Percentiles rank a stretch among this genome's conserved stretches.
phyloP scores from a whole-genome alignment of 2,113 vertebrate genomes.

The Serinus canaria region DNA sequence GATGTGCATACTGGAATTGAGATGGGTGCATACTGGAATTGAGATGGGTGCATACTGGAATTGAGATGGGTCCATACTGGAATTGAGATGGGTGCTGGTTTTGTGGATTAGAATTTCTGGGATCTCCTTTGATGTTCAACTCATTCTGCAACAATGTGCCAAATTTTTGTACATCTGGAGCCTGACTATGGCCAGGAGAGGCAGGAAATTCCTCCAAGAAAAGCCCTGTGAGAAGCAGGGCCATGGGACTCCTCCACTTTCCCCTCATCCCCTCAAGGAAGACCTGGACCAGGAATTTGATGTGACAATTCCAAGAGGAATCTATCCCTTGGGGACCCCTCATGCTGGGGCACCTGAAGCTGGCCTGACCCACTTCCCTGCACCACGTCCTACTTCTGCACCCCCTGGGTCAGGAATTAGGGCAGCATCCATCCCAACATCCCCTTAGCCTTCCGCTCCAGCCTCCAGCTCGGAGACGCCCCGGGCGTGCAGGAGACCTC shows the following conservation, averaged over 20 bases:
- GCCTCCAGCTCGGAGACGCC: neutral
- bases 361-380: constrained; percentile 28
- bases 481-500: neutral
- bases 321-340: neutral
- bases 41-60: neutral
- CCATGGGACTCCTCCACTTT: neutral
- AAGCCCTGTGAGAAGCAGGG: neutral
- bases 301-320: neutral
- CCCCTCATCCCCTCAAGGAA: neutral
- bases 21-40: neutral
- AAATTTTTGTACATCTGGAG: neutral
- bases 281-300: neutral
- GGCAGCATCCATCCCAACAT: neutral
- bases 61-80: neutral
- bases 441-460: constrained; percentile 6
- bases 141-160: neutral
- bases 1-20: neutral
- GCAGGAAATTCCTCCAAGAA: neutral
- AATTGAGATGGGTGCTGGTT: neutral
- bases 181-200: neutral
- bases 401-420: neutral
- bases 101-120: neutral
- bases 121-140: neutral
- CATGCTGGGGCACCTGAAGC: neutral
- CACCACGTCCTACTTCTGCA: neutral